These are phyloP conservation scores for Erethizon dorsatum DNA, from an alignment of 2,797 vertebrate genomes.

Conservation along the genomic window DNA sequence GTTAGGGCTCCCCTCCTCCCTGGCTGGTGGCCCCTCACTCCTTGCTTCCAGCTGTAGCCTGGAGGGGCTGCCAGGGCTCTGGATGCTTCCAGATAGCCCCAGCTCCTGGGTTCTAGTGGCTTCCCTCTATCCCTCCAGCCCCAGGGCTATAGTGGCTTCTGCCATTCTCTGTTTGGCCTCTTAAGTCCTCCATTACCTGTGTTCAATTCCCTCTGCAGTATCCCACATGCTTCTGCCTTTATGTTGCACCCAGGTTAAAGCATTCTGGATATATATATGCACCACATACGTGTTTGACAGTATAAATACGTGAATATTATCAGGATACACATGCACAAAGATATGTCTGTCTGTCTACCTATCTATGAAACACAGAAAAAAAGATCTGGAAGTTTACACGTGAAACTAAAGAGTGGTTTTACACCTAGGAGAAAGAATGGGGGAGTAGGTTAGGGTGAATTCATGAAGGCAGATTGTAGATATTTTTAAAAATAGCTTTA, in stretches of 20 bases:
- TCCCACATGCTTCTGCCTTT: background rate
- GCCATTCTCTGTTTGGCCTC: background rate
- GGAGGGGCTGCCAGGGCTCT: background rate
- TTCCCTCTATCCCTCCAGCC: background rate
- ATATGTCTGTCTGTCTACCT: background rate
- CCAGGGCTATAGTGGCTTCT: background rate
- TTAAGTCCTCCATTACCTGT: background rate
- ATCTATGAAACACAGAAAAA: background rate
- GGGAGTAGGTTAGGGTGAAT: background rate
- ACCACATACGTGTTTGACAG: background rate
- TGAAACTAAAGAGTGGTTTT: conserved; percentile 10
- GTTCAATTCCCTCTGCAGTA: background rate
- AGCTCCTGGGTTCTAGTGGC: background rate
- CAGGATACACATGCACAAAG: background rate
- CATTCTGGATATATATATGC: background rate
- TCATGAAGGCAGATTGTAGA: background rate
- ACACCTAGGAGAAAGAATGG: background rate
- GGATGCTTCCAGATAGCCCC: background rate
- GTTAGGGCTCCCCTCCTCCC: background rate
- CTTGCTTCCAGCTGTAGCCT: background rate
- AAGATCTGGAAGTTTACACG: background rate
- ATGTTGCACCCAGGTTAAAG: background rate
- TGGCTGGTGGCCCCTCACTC: background rate
- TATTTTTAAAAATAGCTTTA: background rate
- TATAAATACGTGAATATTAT: background rate